Conservation (phyloP, 2,888 invertebrate species). For the Drosophila paracracens region DNA sequence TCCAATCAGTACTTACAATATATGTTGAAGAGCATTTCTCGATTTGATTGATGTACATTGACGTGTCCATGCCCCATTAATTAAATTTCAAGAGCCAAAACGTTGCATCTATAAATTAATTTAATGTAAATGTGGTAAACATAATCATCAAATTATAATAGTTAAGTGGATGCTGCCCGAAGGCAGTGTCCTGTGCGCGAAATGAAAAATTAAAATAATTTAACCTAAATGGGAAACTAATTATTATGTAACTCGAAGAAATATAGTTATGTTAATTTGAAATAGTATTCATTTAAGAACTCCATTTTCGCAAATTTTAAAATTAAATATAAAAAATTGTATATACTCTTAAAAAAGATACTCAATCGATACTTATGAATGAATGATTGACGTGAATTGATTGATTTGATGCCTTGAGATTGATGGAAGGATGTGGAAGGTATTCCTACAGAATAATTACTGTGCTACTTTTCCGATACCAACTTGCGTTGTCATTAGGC, state of each 20-base stretch:
- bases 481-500: neutral
- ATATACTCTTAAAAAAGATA: neutral
- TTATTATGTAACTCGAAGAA: neutral
- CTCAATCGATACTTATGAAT: neutral
- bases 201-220: neutral
- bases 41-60: conserved; percentile 72
- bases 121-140: conserved; percentile 64
- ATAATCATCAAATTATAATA: conserved; percentile 2
- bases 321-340: neutral
- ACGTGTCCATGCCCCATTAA: conserved; percentile 70
- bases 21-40: conserved; percentile 28
- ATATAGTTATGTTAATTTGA: neutral
- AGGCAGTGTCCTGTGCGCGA: neutral
- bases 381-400: neutral
- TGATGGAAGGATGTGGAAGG: too few species aligned
- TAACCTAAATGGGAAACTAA: neutral
- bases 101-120: conserved; percentile 55
- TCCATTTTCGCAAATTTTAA: neutral
- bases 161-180: neutral
- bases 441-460: neutral
- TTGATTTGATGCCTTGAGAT: neutral
- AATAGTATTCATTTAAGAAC: neutral
- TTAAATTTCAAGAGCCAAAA: conserved; percentile 49
- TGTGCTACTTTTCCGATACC: neutral
- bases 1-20: conserved; percentile 13